Evolutionary conservation across 2,113 vertebrate species (phyloP), one percentile per base, ranked within the genome.

Genomic region (Apaloderma vittatum): DNA sequence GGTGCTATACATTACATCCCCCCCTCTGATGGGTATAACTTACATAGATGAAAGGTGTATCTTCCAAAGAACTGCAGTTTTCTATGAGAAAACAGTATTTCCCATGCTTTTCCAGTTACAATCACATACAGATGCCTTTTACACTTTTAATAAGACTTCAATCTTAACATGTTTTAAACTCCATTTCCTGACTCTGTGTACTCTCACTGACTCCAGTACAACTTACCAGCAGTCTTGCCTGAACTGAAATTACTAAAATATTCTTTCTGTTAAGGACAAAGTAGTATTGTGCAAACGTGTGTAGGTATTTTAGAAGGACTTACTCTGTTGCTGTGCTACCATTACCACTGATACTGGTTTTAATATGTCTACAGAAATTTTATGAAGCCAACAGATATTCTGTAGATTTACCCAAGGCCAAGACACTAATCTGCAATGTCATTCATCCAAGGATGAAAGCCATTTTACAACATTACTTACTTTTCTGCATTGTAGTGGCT

Each of bases 391-490:
- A 8, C 19, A 83, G 46, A 58, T 77, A 82, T 32, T 70, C 62
- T 61, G 13, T 34, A 55, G 19, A 57, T 91, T 78, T 81, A 74
- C 22, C 52, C 49, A 77, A 83, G 48, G 59, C 6, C 34, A 83
- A 76, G 12, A 32, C 0, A 2, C n/a, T 89, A 51, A 62, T 81
- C 67, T 94, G 67, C 17, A 74, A 21, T 51, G 30, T 59, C 77
- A n/a, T 80, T 94, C 70, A 74, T 91, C 79, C 48, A 75, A 89
- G 45, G 48, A 74, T n/a, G 48, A 68, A 19, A 90, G 63, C 30
- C 36, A 49, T 90, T 95, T 95, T 67, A 43, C n/a, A 65, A 36
- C 29, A 30, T 83, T 80, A 92, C 85, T 93, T 97, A 61, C 48
- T 67, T 93, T 86, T 70, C 65, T 88, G 30, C 12, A 19, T 76